Base-by-base conservation (phyloP, 2,113 vertebrate species). In the Pseudopodoces humilis region DNA sequence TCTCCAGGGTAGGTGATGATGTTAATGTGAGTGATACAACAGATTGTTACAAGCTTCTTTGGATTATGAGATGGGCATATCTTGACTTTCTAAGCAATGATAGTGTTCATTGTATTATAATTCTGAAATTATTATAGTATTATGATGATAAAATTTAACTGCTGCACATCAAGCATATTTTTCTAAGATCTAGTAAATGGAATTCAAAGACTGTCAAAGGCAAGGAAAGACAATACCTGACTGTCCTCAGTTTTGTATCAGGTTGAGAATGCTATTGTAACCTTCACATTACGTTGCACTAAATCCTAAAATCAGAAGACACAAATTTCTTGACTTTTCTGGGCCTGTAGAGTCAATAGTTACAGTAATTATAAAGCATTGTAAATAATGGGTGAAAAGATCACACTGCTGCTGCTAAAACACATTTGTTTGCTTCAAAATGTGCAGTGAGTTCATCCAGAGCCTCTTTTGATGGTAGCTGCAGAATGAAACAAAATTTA, bases 11-110 rank as follows among this genome's bases (percentile, higher is more conserved):
- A 83, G 76, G 75, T 90, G 75, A 78, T 86, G 93, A 86, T 68
- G 86, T 59, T 96, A 94, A 65, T 65, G 78, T 83, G 90, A 97
- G 60, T 55, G 80, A 90, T 76, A 88, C 37, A 94, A 86, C 83
- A 98, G 88, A 95, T 37, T 90, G 75, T 87, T 82, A 90, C 69
- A 92, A 86, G 56, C 72, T 94, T 96, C 56, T 70, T 85, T 86
- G 82, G 75, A 74, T 96, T 74, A 95, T 85, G 68, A 91, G 77
- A 60, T 55, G 53, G 60, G 65, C 91, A 37, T 93, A 84, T 50
- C 60, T 92, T 92, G 69, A 87, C 55, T 95, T 86, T 82, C 83
- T 83, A 92, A 95, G 41, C 82, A 90, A 69, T 68, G 15, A 69
- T 37, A 33, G 55, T 69, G 56, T 85, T 91, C 53, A 92, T 81